phyloP scores from a whole-genome alignment of 1,140 invertebrate genomes.

The Drosophila equinoxialis region DNA sequence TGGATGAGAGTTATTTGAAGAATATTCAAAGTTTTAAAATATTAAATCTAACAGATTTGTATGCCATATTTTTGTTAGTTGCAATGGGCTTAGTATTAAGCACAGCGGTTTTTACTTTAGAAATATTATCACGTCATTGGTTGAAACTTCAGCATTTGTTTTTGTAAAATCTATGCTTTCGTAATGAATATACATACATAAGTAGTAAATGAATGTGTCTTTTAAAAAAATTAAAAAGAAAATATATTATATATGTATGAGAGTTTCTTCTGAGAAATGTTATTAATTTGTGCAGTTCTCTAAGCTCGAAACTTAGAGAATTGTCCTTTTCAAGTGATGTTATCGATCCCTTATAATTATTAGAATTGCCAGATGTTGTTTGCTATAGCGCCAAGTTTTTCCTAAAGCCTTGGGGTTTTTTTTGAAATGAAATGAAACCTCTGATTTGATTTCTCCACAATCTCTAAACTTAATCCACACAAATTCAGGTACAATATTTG shows the following conservation, averaged over 20 bases:
- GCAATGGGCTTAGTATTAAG: constrained; percentile 34
- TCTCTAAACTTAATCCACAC: neutral
- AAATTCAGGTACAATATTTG: constrained; percentile 4
- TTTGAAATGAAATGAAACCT: no score
- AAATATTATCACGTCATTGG: constrained; percentile 38
- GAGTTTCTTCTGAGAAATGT: no score
- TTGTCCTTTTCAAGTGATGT: no score
- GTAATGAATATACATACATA: neutral
- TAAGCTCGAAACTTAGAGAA: no score
- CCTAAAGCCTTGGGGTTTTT: no score
- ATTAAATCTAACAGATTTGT: constrained; percentile 44
- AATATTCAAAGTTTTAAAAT: constrained; percentile 28
- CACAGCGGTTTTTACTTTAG: constrained; percentile 43
- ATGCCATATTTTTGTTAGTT: constrained; percentile 51
- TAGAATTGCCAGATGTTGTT: no score
- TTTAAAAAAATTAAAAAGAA: no score
- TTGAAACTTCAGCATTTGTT: constrained; percentile 15
- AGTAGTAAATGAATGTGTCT: neutral
- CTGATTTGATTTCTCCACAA: neutral
- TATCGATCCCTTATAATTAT: no score
- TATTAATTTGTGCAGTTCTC: neutral
- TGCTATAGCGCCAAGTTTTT: no score
- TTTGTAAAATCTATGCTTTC: constrained; percentile 10
- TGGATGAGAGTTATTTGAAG: constrained; percentile 24
- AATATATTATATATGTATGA: no score